Percentiles rank a stretch among this genome's conserved stretches.
phyloP scores from a whole-genome alignment of 2,797 vertebrate species.

The Liasis olivaceus region DNA sequence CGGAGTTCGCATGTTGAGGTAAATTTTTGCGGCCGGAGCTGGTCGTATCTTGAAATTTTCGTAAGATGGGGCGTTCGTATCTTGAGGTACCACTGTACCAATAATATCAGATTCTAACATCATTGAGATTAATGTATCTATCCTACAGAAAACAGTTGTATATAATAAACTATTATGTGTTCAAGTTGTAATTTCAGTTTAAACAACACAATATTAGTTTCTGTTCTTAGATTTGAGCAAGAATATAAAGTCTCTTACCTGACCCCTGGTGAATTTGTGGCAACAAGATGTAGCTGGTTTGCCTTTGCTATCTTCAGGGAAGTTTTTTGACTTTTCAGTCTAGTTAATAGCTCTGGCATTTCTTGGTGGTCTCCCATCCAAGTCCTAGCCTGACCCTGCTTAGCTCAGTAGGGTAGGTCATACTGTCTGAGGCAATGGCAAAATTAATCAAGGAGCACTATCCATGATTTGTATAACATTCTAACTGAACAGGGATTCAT shows the following conservation, averaged over 20 bases:
- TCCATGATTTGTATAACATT: background rate
- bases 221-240: background rate
- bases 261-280: background rate
- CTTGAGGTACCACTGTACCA: too few relatives aligned
- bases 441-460: background rate
- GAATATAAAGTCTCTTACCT: background rate
- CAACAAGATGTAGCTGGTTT: background rate
- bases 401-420: background rate
- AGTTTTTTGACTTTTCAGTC: background rate
- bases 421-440: background rate
- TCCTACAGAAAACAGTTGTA: background rate
- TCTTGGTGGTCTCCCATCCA: background rate
- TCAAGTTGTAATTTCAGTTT: background rate
- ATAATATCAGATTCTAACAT: background rate
- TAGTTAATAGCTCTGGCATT: background rate
- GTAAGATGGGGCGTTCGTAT: too few relatives aligned
- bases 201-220: background rate
- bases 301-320: background rate
- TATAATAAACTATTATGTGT: background rate
- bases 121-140: background rate
- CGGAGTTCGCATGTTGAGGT: too few relatives aligned
- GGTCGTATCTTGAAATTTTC: too few relatives aligned
- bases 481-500: background rate
- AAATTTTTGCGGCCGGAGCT: too few relatives aligned
- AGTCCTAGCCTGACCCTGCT: background rate